Evolutionary conservation across 2,797 vertebrate species (phyloP).

Genomic region (Bovichtus diacanthus): DNA sequence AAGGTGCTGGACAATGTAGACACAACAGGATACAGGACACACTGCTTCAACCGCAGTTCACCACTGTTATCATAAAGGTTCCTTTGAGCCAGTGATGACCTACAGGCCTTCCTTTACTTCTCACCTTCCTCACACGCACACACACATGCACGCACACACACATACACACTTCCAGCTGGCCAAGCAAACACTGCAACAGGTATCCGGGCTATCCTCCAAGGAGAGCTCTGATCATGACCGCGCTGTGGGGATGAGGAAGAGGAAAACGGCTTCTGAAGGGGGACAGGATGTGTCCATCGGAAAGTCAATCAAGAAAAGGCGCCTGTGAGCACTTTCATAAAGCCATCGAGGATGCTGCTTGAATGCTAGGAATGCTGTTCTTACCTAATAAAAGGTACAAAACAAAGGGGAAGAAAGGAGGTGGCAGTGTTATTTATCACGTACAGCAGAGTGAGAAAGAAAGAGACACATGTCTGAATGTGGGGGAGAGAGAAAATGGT

Average conservation of each 20-base stretch:
- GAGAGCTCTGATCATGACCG: conserved; percentile 65
- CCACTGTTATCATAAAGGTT: conserved; percentile 61
- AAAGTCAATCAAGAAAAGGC: conserved; percentile 76
- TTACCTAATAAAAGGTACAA: conserved; percentile 60
- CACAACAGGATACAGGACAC: conserved; percentile 74
- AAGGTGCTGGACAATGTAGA: conserved; percentile 62
- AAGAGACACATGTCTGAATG: conserved; percentile 2
- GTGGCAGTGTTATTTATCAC: conserved; percentile 59
- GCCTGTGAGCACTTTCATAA: conserved; percentile 64
- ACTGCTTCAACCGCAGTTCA: conserved; percentile 43
- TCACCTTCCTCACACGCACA: conserved; percentile 60
- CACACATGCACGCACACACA: conserved; percentile 36
- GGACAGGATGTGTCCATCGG: conserved; percentile 78
- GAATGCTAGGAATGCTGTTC: conserved; percentile 77
- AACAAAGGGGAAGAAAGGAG: conserved; percentile 53
- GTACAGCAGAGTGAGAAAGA: conserved; percentile 42
- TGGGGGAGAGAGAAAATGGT: not conserved
- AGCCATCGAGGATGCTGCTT: conserved; percentile 62
- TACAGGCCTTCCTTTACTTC: conserved; percentile 72
- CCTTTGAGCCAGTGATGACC: conserved; percentile 64
- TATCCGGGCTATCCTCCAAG: conserved; percentile 83
- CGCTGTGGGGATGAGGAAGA: conserved; percentile 71
- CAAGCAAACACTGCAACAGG: conserved; percentile 73
- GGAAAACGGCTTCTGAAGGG: conserved; percentile 69
- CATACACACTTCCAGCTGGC: conserved; percentile 57